phyloP scores from a whole-genome alignment of 2,113 vertebrate species.

The Sminthopsis crassicaudata region DNA sequence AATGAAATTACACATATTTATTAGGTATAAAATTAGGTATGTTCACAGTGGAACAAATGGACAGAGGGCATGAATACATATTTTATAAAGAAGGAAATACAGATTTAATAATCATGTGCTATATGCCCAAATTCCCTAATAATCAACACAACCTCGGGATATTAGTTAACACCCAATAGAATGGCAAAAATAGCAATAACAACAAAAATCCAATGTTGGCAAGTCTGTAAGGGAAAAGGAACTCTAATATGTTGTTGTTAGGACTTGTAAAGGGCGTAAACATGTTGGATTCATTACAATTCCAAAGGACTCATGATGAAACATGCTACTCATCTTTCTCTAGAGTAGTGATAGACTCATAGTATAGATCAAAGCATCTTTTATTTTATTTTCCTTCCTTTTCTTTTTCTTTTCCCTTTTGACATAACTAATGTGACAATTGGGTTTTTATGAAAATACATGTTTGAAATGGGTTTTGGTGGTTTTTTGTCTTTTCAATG shows the following conservation, averaged over 20 bases:
- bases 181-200: neutral
- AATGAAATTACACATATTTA: neutral
- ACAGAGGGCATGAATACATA: neutral
- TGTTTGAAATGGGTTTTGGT: neutral
- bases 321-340: neutral
- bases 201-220: neutral
- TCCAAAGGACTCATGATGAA: neutral
- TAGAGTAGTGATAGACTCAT: neutral
- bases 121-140: neutral
- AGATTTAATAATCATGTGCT: neutral
- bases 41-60: neutral
- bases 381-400: neutral
- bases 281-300: neutral
- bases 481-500: neutral
- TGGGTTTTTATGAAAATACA: neutral
- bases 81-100: neutral
- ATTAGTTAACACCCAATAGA: neutral
- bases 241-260: neutral
- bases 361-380: neutral
- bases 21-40: neutral
- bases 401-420: neutral
- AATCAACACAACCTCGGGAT: neutral
- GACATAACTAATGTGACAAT: neutral
- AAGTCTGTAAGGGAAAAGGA: neutral
- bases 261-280: slow-evolving; percentile 1